Evolutionary conservation across 2,888 invertebrate species (phyloP).

Genomic region (Noctua comes): DNA sequence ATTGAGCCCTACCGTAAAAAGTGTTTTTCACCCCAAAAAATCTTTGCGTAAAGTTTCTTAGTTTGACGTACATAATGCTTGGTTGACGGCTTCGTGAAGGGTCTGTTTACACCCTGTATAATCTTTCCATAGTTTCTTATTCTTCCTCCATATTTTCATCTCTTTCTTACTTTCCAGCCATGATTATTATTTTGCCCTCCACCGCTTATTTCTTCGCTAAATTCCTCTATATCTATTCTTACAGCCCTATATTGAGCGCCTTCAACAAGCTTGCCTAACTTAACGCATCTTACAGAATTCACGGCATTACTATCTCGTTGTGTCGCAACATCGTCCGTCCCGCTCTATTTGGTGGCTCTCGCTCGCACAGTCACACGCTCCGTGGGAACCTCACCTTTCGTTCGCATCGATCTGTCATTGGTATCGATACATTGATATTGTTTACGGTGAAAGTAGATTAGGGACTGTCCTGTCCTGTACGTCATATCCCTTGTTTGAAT

Average conservation of each 20-base stretch:
- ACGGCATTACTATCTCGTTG: slow-evolving; percentile 61
- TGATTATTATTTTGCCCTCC: neutral
- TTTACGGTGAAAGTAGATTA: slow-evolving; percentile 61
- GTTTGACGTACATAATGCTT: no score
- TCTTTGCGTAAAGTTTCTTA: no score
- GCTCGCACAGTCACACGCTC: slow-evolving; percentile 76
- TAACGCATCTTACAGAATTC: slow-evolving; percentile 62
- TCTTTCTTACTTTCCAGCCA: neutral
- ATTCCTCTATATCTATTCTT: neutral
- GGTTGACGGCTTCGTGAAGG: no score
- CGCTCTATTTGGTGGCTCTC: slow-evolving; percentile 59
- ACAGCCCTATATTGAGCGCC: slow-evolving; percentile 8
- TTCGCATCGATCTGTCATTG: slow-evolving; percentile 69
- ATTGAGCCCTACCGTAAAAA: no score
- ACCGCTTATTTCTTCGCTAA: neutral
- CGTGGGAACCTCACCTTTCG: slow-evolving; percentile 81
- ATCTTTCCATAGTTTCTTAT: neutral
- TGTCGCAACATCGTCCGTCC: slow-evolving; percentile 61
- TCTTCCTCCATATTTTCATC: no score
- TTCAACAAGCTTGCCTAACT: slow-evolving; percentile 52
- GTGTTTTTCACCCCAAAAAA: no score
- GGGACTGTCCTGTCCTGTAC: slow-evolving; percentile 1
- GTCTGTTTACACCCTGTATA: no score
- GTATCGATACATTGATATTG: slow-evolving; percentile 63
- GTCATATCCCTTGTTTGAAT: neutral